Evolutionary conservation across 1,140 invertebrate species (phyloP).

Genomic region (Nylanderia fulva): DNA sequence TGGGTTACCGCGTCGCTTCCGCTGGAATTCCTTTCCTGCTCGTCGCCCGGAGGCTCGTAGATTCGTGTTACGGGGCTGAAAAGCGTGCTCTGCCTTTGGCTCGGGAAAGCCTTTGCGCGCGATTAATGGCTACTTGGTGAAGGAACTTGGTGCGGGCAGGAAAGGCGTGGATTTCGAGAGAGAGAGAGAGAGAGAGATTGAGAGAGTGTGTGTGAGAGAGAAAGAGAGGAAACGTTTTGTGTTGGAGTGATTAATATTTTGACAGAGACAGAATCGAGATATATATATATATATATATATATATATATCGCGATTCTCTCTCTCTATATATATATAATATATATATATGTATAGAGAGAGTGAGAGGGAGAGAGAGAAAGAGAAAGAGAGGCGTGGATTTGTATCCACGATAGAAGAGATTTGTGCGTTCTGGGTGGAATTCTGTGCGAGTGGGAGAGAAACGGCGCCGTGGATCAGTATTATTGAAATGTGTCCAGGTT

Average conservation of each 20-base stretch:
- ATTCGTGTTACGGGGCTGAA: neutral
- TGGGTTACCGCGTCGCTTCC: constrained; percentile 67
- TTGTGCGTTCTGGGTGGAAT: neutral
- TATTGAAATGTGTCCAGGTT: neutral
- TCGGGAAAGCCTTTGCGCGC: too few species aligned
- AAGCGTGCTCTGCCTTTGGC: neutral
- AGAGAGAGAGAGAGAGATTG: neutral
- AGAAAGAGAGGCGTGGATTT: neutral
- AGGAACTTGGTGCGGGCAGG: neutral
- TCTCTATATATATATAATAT: too few species aligned
- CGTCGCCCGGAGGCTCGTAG: constrained; percentile 15
- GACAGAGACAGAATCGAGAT: too few species aligned
- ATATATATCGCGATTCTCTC: too few species aligned
- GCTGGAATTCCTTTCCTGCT: constrained; percentile 47
- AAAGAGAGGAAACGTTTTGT: too few species aligned
- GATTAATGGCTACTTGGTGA: neutral
- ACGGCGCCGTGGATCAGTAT: neutral
- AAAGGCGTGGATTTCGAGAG: constrained; percentile 1
- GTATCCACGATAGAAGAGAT: neutral
- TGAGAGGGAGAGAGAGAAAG: too few species aligned
- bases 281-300: too few species aligned
- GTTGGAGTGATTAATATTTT: too few species aligned
- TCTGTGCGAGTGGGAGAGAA: neutral
- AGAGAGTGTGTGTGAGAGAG: too few species aligned
- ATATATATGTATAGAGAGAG: too few species aligned